phyloP scores from a whole-genome alignment of 1,140 invertebrate species.

The Rhizoglyphus robini region DNA sequence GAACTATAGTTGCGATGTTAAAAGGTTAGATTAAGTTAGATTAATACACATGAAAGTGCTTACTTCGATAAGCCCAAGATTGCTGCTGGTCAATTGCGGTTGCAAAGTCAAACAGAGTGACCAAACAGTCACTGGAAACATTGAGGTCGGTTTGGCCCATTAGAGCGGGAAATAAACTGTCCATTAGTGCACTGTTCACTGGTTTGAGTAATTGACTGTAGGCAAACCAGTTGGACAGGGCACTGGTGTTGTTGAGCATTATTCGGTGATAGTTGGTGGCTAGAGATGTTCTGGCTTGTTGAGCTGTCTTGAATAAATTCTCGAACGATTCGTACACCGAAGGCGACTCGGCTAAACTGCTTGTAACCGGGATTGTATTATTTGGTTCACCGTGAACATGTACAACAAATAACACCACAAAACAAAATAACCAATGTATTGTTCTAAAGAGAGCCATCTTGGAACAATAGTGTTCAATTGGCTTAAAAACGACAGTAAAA shows the following conservation, averaged over 20 bases:
- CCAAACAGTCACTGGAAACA: background rate
- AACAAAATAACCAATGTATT: background rate
- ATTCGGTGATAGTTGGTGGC: background rate
- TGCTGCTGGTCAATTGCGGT: background rate
- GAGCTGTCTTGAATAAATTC: background rate
- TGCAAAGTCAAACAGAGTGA: background rate
- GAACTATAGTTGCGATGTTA: conserved; percentile 16
- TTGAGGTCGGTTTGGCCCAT: background rate
- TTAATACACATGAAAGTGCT: background rate
- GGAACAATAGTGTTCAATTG: no score
- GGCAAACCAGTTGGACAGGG: background rate
- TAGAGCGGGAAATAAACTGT: background rate
- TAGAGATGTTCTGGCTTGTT: background rate
- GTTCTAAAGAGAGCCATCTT: no score
- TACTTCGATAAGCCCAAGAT: conserved; percentile 3
- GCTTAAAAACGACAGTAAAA: no score
- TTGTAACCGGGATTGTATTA: background rate
- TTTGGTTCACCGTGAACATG: background rate
- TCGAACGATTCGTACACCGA: background rate
- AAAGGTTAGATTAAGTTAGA: background rate
- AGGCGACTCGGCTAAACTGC: background rate
- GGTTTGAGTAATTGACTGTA: background rate
- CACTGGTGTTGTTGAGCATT: background rate
- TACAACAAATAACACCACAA: background rate
- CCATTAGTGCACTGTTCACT: background rate